phyloP scores from a whole-genome alignment of 1,140 invertebrate genomes.

The Pogonus chalceus region DNA sequence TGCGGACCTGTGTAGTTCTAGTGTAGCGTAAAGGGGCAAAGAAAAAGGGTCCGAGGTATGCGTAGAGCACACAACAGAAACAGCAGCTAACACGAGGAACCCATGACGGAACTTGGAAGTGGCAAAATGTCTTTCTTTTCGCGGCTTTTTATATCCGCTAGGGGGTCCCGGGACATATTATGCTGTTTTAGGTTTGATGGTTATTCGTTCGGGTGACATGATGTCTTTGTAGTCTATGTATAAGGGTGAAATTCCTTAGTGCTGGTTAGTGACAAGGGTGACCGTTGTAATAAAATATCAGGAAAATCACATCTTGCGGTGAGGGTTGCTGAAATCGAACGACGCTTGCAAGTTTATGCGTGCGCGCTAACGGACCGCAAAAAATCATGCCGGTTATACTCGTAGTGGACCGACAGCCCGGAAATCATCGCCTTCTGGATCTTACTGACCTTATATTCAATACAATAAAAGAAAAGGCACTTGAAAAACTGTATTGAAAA shows the following conservation, averaged over 20 bases:
- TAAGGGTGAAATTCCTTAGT: neutral
- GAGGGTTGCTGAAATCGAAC: neutral
- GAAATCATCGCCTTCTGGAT: neutral
- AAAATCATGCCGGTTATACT: neutral
- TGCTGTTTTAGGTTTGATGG: neutral
- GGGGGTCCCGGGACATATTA: slow-evolving; percentile 14
- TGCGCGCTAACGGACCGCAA: too few relatives aligned
- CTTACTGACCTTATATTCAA: neutral
- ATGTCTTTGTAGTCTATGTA: neutral
- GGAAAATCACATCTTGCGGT: slow-evolving; percentile 11
- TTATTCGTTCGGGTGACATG: neutral
- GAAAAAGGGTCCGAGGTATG: slow-evolving; percentile 8
- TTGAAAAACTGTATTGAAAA: too few relatives aligned
- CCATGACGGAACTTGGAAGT: slow-evolving; percentile 7
- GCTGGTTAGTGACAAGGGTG: slow-evolving; percentile 11
- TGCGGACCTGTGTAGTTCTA: neutral
- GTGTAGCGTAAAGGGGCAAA: slow-evolving; percentile 7
- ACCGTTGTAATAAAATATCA: slow-evolving; percentile 18
- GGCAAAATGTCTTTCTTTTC: slow-evolving; percentile 24
- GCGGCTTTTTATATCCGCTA: slow-evolving; percentile 20
- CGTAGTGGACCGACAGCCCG: neutral
- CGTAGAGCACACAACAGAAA: slow-evolving; percentile 18
- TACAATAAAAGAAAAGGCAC: neutral
- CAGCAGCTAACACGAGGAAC: slow-evolving; percentile 11
- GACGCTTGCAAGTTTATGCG: neutral